Evolutionary conservation across 2,888 invertebrate genomes (phyloP).

Genomic region (Caenorhabditis sulstoni): DNA sequence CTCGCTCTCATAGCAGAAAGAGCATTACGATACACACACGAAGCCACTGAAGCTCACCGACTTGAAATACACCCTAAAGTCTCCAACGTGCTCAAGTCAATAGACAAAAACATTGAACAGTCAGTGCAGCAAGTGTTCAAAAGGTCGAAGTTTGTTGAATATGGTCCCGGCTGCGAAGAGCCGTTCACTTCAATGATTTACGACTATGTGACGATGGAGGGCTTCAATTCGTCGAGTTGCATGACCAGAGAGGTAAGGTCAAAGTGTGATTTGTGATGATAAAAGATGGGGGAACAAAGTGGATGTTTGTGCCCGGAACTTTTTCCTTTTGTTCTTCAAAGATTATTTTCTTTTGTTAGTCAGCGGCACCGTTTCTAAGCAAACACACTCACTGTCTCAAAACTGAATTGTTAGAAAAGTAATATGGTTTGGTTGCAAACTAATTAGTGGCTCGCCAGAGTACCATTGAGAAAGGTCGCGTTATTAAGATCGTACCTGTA

Average conservation of each 20-base stretch:
- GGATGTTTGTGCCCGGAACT: too few species aligned
- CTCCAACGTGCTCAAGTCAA: slow-evolving; percentile 85
- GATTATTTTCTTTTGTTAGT: slow-evolving; percentile 4
- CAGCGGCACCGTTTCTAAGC: slow-evolving; percentile 11
- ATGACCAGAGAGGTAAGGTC: too few species aligned
- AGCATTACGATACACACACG: not conserved
- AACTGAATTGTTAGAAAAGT: not conserved
- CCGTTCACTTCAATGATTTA: slow-evolving; percentile 37
- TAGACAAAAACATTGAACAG: slow-evolving; percentile 45
- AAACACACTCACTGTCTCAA: slow-evolving; percentile 41
- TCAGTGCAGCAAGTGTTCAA: too few species aligned
- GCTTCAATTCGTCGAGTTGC: too few species aligned
- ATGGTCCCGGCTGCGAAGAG: too few species aligned
- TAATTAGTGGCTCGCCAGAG: not conserved
- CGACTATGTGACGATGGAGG: slow-evolving; percentile 14
- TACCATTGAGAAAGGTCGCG: slow-evolving; percentile 7
- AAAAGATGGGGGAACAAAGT: not conserved
- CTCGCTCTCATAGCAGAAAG: slow-evolving; percentile 46
- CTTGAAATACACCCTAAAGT: too few species aligned
- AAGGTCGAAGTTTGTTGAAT: too few species aligned
- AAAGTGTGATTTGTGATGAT: slow-evolving; percentile 2
- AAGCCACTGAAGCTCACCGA: too few species aligned
- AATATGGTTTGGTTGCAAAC: not conserved
- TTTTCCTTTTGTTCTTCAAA: slow-evolving; percentile 12
- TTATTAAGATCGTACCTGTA: slow-evolving; percentile 17